A percentile compares a stretch with the other conserved stretches of the same genome.
phyloP scores from a whole-genome alignment of 1,140 invertebrate species.

The Bombus soroeensis region DNA sequence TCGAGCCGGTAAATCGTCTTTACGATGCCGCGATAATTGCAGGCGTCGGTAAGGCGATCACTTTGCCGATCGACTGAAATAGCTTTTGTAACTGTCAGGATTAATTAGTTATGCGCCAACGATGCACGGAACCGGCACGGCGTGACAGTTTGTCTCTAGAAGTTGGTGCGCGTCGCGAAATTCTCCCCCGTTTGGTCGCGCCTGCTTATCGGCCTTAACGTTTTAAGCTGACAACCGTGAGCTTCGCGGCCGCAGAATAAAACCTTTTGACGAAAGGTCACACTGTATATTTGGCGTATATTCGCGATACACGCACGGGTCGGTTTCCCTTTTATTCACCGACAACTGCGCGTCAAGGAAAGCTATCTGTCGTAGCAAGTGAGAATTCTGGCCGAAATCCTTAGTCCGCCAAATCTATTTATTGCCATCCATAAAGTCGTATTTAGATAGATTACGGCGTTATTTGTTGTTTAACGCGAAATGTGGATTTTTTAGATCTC shows the following conservation, averaged over 20 bases:
- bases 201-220: constrained; percentile 62
- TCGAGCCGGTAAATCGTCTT: constrained; percentile 24
- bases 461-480: not conserved
- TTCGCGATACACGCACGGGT: not conserved
- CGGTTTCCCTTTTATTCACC: not conserved
- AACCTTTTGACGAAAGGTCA: not conserved
- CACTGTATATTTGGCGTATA: not conserved
- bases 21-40: constrained; percentile 52
- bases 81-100: constrained; percentile 42
- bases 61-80: constrained; percentile 58
- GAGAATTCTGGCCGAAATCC: not conserved
- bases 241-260: not conserved
- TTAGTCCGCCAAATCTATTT: constrained; percentile 9
- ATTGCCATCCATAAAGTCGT: constrained; percentile 26
- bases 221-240: constrained; percentile 64
- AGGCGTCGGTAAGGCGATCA: constrained; percentile 59
- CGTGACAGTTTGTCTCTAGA: constrained; percentile 34
- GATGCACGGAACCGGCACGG: constrained; percentile 7
- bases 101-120: constrained; percentile 62
- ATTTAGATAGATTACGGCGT: too few relatives aligned
- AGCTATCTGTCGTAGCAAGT: not conserved
- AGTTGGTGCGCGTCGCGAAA: constrained; percentile 42
- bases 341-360: not conserved
- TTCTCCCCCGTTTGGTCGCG: constrained; percentile 64
- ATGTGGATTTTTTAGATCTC: not conserved